These are phyloP conservation scores for Sinocyclocheilus grahami DNA, from an alignment of 2,113 vertebrate species.

Conservation along the genomic window DNA sequence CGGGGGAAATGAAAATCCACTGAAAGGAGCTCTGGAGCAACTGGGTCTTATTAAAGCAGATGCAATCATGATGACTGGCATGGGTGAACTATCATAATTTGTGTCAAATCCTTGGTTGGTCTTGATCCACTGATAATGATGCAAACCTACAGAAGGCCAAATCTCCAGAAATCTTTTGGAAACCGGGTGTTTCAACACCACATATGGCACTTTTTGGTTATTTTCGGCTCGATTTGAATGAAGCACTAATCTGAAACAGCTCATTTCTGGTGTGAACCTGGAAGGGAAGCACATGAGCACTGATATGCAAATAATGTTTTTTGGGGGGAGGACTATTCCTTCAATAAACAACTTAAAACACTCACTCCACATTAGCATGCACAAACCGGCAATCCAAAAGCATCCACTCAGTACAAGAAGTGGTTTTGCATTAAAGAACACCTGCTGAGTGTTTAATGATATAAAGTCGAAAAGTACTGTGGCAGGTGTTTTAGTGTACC, in stretches of 20 bases:
- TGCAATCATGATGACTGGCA: not conserved
- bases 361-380: not conserved
- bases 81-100: not conserved
- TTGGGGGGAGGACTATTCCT: not conserved
- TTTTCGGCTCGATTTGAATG: not conserved
- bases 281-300: not conserved
- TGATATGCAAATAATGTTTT: not conserved
- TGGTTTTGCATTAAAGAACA: conserved; percentile 18
- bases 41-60: conserved; percentile 13
- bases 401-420: conserved; percentile 13
- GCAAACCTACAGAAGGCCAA: not conserved
- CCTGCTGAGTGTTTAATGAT: conserved; percentile 17
- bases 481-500: conserved; percentile 25
- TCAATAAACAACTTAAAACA: conserved; percentile 9
- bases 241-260: not conserved
- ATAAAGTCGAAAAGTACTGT: conserved; percentile 13
- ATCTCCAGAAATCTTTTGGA: not conserved
- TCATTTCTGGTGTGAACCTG: not conserved
- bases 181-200: not conserved
- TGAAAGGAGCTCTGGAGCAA: not conserved
- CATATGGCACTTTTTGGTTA: not conserved
- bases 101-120: not conserved
- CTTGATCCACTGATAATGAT: conserved; percentile 5
- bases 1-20: not conserved
- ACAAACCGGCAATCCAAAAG: not conserved